These are phyloP conservation scores for Toxotes lorentzi DNA, from an alignment of 2,797 vertebrate species.

Conservation along the genomic window DNA sequence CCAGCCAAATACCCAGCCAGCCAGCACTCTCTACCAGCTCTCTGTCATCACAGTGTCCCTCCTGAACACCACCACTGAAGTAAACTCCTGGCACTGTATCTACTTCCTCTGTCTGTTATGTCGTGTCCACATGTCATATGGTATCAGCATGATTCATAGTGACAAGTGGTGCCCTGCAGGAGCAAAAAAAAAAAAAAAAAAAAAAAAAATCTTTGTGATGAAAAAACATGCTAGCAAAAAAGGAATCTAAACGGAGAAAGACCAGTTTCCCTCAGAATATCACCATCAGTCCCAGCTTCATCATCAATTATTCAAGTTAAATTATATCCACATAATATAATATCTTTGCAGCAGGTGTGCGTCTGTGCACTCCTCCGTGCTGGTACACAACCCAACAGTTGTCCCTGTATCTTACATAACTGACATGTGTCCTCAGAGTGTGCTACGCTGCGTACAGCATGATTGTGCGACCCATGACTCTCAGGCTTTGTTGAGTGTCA, in stretches of 20 bases:
- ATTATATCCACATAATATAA: slow-evolving; percentile 25
- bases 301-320: slow-evolving; percentile 25
- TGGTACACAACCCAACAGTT: slow-evolving; percentile 35
- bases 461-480: slow-evolving; percentile 23
- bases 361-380: neutral
- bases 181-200: too few relatives aligned
- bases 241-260: neutral
- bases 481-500: slow-evolving; percentile 41
- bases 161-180: neutral
- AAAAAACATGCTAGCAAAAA: neutral
- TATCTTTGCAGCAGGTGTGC: slow-evolving; percentile 17
- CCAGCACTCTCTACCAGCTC: slow-evolving; percentile 3
- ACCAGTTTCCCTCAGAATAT: slow-evolving; percentile 4
- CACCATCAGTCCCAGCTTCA: neutral
- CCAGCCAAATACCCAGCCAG: slow-evolving; percentile 15
- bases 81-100: slow-evolving; percentile 15
- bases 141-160: slow-evolving; percentile 15
- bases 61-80: slow-evolving; percentile 24
- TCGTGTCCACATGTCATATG: neutral
- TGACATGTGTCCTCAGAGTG: slow-evolving; percentile 28
- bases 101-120: neutral
- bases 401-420: slow-evolving; percentile 43
- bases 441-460: slow-evolving; percentile 14
- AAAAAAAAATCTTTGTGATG: slow-evolving; percentile 10
- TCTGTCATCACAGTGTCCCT: slow-evolving; percentile 16